phyloP scores from a whole-genome alignment of 2,797 vertebrate species.

The Eutrigla gurnardus region DNA sequence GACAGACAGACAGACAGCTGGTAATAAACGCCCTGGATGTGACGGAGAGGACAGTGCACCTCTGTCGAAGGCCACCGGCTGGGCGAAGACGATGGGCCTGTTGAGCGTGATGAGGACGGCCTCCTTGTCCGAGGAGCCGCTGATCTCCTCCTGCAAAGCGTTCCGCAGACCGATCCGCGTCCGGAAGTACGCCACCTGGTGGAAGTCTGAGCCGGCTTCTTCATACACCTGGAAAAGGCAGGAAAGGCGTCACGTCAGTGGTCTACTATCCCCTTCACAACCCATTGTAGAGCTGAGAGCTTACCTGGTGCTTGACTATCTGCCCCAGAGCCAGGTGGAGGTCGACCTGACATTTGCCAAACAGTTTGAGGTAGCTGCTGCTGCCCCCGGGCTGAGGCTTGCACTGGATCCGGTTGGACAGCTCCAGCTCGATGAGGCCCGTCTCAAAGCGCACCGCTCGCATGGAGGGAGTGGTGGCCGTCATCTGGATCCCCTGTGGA shows the following conservation, averaged over 20 bases:
- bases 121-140: slow-evolving; percentile 95
- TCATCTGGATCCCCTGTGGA: slow-evolving; percentile 96
- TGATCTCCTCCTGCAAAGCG: slow-evolving; percentile 97
- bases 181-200: slow-evolving; percentile 99
- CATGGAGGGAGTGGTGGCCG: slow-evolving; percentile 98
- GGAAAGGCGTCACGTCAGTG: rapidly evolving
- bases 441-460: slow-evolving; percentile 98
- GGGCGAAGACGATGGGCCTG: slow-evolving; percentile 97
- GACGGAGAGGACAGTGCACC: slow-evolving; percentile 77
- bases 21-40: no score
- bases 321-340: slow-evolving; percentile 97
- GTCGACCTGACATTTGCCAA: slow-evolving; percentile 99
- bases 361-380: slow-evolving; percentile 97
- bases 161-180: slow-evolving; percentile 97
- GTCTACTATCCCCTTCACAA: neutral
- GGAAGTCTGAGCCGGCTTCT: slow-evolving; percentile 99
- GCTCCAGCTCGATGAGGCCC: slow-evolving; percentile 95
- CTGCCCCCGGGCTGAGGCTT: slow-evolving; percentile 95
- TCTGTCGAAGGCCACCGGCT: slow-evolving; percentile 98
- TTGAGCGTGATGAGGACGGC: slow-evolving; percentile 98
- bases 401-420: slow-evolving; percentile 97
- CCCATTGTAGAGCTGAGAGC: neutral
- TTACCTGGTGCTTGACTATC: slow-evolving; percentile 98
- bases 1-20: no score
- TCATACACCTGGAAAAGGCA: slow-evolving; percentile 91